phyloP scores from a whole-genome alignment of 2,888 invertebrate genomes.

The Amaurobius ferox region DNA sequence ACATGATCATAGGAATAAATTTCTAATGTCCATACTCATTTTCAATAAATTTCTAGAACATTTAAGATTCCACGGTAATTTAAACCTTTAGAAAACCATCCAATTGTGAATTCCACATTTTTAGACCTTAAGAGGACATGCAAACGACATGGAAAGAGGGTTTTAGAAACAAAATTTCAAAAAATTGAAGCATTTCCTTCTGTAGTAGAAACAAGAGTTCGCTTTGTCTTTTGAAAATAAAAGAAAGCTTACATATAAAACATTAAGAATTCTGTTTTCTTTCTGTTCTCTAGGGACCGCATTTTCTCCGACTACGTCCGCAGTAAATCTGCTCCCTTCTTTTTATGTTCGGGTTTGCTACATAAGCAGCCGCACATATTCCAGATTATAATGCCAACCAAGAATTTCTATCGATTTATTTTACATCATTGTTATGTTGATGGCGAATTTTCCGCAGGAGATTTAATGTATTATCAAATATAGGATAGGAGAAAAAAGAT shows the following conservation, averaged over 20 bases:
- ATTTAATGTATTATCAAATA: neutral
- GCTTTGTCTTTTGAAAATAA: neutral
- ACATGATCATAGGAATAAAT: neutral
- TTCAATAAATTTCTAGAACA: neutral
- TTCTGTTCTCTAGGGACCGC: conserved; percentile 10
- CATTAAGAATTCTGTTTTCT: conserved; percentile 33
- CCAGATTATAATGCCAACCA: conserved; percentile 18
- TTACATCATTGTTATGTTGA: conserved; percentile 31
- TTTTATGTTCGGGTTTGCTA: conserved; percentile 42
- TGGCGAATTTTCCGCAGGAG: conserved; percentile 4
- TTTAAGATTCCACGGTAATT: neutral
- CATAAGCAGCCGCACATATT: conserved; percentile 25
- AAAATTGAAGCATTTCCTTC: neutral
- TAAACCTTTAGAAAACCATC: neutral
- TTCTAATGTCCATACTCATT: neutral
- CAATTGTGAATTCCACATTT: neutral
- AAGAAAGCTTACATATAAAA: conserved; percentile 43
- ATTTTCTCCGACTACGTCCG: conserved; percentile 20
- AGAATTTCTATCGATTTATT: conserved; percentile 44
- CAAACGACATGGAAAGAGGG: neutral
- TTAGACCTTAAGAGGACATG: neutral
- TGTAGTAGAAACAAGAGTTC: neutral
- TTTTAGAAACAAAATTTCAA: neutral
- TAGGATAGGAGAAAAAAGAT: neutral
- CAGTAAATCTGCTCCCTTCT: conserved; percentile 11